A percentile compares a stretch with the other conserved stretches of the same genome.
Conservation (phyloP, 2,113 vertebrate genomes). For the Microtus montanus region DNA sequence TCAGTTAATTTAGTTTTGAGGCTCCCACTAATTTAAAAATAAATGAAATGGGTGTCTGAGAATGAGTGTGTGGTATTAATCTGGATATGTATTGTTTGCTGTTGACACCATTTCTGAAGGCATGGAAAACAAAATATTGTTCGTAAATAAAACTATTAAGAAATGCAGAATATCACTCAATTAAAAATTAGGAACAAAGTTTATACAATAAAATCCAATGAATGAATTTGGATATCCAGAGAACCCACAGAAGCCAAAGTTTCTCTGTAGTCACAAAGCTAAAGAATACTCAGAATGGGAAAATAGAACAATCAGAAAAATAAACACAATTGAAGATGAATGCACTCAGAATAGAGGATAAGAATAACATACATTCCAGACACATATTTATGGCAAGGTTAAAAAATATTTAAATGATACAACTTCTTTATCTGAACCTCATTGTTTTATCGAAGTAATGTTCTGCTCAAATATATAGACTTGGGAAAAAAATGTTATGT, state of each 20-base stretch:
- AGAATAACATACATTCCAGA: not conserved
- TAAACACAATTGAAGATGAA: not conserved
- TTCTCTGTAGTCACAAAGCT: not conserved
- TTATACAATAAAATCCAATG: not conserved
- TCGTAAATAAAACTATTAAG: not conserved
- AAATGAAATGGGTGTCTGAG: not conserved
- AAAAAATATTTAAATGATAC: not conserved
- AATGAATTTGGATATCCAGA: not conserved
- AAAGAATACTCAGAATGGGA: not conserved
- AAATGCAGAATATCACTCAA: conserved; percentile 9
- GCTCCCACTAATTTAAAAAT: not conserved
- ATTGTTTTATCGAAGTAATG: not conserved
- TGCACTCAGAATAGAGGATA: not conserved
- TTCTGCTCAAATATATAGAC: not conserved
- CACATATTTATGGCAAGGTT: not conserved
- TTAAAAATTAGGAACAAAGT: conserved; percentile 17
- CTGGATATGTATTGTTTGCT: not conserved
- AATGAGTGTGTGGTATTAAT: not conserved
- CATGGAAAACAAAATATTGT: conserved; percentile 29
- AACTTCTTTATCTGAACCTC: not conserved
- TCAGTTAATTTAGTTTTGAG: not conserved
- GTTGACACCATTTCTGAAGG: not conserved
- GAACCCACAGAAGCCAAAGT: not conserved
- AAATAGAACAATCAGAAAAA: not conserved
- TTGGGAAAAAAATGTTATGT: not conserved